A percentile compares a stretch with the other conserved stretches of the same genome.
Conservation (phyloP, 2,888 invertebrate genomes). For the Cremastinae sp. region DNA sequence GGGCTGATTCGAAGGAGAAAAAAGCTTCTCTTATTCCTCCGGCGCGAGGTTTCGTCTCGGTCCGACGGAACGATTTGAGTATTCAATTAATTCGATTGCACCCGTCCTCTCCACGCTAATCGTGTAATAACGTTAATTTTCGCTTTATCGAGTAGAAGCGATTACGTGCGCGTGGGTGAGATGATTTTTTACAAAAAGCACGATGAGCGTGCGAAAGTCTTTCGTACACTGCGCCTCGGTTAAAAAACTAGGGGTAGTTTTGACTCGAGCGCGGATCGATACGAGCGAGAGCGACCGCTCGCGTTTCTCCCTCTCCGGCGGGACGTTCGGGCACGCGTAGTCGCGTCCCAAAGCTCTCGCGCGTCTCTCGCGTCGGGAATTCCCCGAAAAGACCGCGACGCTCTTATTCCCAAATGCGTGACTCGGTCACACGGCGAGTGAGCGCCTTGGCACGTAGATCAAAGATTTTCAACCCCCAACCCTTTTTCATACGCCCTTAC, state of each 20-base stretch:
- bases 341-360: slow-evolving; percentile 42
- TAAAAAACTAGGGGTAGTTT: slow-evolving; percentile 72
- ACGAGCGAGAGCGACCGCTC: slow-evolving; percentile 58
- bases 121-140: no score
- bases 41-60: no score
- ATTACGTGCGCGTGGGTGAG: slow-evolving; percentile 67
- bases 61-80: no score
- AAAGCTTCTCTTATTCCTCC: slow-evolving; percentile 7
- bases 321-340: slow-evolving; percentile 67
- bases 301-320: slow-evolving; percentile 31
- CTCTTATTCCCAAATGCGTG: no score
- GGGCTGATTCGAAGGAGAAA: slow-evolving; percentile 7
- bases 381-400: background rate
- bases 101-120: no score
- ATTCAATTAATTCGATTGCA: no score
- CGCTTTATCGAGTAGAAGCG: slow-evolving; percentile 32
- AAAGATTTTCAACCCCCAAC: no score
- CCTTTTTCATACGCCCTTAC: no score
- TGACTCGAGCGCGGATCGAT: slow-evolving; percentile 73
- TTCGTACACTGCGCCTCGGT: slow-evolving; percentile 72
- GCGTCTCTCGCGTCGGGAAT: background rate
- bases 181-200: slow-evolving; percentile 62
- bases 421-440: no score
- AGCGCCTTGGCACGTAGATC: no score
- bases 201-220: slow-evolving; percentile 67